phyloP scores from a whole-genome alignment of 2,113 vertebrate genomes.

The Neodon shergylaensis region DNA sequence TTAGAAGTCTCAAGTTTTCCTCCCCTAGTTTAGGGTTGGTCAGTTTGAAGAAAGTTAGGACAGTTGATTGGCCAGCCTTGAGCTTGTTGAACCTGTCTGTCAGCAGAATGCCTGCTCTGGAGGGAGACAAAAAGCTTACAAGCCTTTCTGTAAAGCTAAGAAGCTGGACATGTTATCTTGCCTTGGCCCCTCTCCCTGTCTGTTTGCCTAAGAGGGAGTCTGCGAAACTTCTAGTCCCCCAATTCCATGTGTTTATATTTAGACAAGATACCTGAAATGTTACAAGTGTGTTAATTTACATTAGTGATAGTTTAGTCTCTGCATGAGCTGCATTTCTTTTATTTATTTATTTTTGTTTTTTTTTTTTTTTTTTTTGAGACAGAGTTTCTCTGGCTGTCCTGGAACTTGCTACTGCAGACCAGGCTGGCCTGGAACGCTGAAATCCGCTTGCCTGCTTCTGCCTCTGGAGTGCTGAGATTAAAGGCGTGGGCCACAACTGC shows the following conservation, averaged over 20 bases:
- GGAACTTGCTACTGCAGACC: not conserved
- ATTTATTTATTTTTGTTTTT: not conserved
- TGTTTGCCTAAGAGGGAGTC: not conserved
- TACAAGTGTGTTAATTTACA: conserved; percentile 14
- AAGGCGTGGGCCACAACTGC: not conserved
- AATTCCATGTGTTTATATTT: not conserved
- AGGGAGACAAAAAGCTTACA: not conserved
- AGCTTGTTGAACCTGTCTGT: not conserved
- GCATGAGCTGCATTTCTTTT: not conserved
- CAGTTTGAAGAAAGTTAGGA: not conserved
- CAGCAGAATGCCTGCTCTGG: not conserved
- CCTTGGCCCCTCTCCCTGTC: not conserved
- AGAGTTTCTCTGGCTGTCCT: not conserved
- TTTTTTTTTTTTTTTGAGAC: not conserved
- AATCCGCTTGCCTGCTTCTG: not conserved
- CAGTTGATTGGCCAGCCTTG: not conserved
- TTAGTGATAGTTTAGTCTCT: not conserved
- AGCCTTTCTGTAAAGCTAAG: not conserved
- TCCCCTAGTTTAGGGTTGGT: not conserved
- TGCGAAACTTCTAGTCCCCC: not conserved
- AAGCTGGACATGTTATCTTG: not conserved
- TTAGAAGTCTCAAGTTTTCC: not conserved
- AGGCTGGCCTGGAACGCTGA: not conserved
- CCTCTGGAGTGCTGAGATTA: not conserved
- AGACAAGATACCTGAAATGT: not conserved